Evolutionary conservation across 2,113 vertebrate species (phyloP).

Genomic region (Poeciliopsis retropinna): DNA sequence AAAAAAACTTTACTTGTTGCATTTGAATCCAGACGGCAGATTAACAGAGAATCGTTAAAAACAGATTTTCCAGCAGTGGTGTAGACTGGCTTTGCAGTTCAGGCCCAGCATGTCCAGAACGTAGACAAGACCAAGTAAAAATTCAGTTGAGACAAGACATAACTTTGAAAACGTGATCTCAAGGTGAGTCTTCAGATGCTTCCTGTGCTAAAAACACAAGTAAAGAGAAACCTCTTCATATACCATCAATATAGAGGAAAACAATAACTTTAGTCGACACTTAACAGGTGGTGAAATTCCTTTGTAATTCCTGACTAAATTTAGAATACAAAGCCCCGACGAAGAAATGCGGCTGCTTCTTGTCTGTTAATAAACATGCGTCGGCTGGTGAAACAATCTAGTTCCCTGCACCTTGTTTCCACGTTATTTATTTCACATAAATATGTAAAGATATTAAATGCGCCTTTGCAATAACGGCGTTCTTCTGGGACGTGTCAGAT

Average conservation of each 20-base stretch:
- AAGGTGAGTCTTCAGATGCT: neutral
- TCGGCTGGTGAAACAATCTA: neutral
- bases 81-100: too few species aligned
- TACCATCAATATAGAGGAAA: neutral
- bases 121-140: neutral
- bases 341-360: neutral
- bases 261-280: neutral
- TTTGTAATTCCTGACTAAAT: too few species aligned
- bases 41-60: too few species aligned
- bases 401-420: slow-evolving; percentile 11
- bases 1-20: too few species aligned
- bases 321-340: neutral
- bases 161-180: neutral
- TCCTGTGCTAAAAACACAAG: neutral
- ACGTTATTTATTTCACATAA: slow-evolving; percentile 19
- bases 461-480: slow-evolving; percentile 19
- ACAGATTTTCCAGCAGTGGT: too few species aligned
- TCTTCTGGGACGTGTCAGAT: slow-evolving; percentile 33
- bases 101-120: neutral
- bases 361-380: neutral
- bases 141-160: too few species aligned
- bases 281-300: too few species aligned
- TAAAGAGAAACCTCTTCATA: neutral
- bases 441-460: slow-evolving; percentile 38
- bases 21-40: too few species aligned